These are phyloP conservation scores for Lycaon pictus DNA, from an alignment of 2,113 vertebrate species.

Conservation along the genomic window DNA sequence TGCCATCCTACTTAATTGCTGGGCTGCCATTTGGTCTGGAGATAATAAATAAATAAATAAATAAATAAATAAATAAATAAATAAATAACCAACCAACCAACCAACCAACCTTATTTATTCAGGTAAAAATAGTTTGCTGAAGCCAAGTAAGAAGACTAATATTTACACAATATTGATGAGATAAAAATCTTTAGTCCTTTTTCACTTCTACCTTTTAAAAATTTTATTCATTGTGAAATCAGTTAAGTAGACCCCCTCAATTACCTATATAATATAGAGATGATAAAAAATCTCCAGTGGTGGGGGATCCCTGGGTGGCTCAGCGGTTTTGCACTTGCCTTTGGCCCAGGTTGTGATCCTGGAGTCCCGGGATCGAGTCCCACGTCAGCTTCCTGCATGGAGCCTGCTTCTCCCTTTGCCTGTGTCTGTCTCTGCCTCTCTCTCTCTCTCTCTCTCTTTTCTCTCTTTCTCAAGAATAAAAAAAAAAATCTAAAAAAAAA, in stretches of 20 bases:
- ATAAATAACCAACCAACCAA: too few species aligned
- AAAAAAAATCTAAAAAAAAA: too few species aligned
- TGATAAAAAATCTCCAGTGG: neutral
- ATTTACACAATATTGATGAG: neutral
- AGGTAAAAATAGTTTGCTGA: constrained; percentile 27
- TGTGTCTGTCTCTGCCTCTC: too few species aligned
- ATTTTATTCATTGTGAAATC: constrained; percentile 5
- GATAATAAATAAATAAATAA: neutral
- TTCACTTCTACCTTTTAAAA: constrained; percentile 15
- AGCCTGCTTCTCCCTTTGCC: too few species aligned
- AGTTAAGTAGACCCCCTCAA: neutral
- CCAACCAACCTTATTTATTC: neutral
- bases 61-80: neutral
- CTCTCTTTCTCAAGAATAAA: too few species aligned
- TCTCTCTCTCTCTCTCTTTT: too few species aligned
- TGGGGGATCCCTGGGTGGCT: too few species aligned
- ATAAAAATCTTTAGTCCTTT: neutral
- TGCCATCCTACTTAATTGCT: neutral
- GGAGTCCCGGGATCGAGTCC: too few species aligned
- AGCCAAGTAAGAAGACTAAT: neutral
- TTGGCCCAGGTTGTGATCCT: too few species aligned
- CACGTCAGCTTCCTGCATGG: too few species aligned
- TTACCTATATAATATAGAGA: neutral
- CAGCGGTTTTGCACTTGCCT: too few species aligned
- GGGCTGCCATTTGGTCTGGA: neutral